Conservation (phyloP, 2,113 vertebrate species). For the Pelecanus crispus region DNA sequence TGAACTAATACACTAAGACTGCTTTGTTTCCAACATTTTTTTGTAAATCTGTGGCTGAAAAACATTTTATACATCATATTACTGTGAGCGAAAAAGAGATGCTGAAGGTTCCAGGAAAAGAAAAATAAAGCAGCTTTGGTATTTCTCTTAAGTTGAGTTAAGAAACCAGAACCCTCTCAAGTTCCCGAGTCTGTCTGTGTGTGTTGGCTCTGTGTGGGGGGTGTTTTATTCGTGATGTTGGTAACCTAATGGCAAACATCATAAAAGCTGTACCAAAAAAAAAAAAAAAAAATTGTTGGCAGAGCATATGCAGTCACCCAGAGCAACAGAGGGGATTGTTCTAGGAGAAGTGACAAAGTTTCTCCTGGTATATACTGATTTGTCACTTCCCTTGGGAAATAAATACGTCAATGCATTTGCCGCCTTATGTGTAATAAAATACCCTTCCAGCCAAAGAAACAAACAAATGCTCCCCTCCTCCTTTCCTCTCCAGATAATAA, state of each 20-base stretch:
- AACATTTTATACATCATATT: not conserved
- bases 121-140: not conserved
- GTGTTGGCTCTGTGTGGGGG: not conserved
- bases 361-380: conserved; percentile 35
- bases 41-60: not conserved
- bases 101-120: not conserved
- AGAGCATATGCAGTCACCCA: conserved; percentile 3
- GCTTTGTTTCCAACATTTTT: not conserved
- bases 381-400: conserved; percentile 54
- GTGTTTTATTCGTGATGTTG: not conserved
- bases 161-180: not conserved
- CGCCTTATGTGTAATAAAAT: conserved; percentile 40
- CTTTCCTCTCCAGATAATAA: not conserved
- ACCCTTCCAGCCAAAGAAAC: conserved; percentile 12
- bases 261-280: not conserved
- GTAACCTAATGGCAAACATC: conserved; percentile 11
- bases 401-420: conserved; percentile 26
- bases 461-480: not conserved
- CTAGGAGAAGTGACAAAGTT: conserved; percentile 42
- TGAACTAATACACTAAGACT: not conserved
- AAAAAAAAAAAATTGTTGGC: not conserved
- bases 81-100: not conserved
- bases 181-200: not conserved
- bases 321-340: conserved; percentile 31
- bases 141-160: not conserved